Percentiles rank a stretch among this genome's conserved stretches.
phyloP scores from a whole-genome alignment of 1,140 invertebrate genomes.

The Lordiphosa stackelbergi region DNA sequence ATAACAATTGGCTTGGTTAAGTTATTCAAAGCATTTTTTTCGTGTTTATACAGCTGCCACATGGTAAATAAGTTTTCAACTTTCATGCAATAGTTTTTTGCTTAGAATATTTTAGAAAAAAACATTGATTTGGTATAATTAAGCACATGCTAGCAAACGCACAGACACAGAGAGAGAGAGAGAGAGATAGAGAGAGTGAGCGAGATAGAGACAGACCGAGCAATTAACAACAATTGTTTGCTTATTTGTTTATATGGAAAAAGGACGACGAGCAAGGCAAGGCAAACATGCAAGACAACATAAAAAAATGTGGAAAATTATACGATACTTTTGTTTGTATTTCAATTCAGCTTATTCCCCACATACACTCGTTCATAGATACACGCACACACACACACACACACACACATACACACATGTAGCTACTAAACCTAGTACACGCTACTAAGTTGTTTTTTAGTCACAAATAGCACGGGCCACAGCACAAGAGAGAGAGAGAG shows the following conservation, averaged over 20 bases:
- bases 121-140: slow-evolving; percentile 43
- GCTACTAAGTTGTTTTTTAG: slow-evolving; percentile 56
- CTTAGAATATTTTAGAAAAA: slow-evolving; percentile 20
- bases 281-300: slow-evolving; percentile 57
- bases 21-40: slow-evolving; percentile 22
- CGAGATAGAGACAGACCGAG: slow-evolving; percentile 27
- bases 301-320: slow-evolving; percentile 45
- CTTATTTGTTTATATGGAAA: slow-evolving; percentile 19
- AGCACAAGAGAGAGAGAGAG: slow-evolving; percentile 44
- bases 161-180: slow-evolving; percentile 28
- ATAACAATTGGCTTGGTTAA: slow-evolving; percentile 27
- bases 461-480: slow-evolving; percentile 64
- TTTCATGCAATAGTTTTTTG: slow-evolving; percentile 24
- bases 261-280: slow-evolving; percentile 41
- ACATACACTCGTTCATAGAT: slow-evolving; percentile 28
- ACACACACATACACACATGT: slow-evolving; percentile 19
- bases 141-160: slow-evolving; percentile 62
- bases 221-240: slow-evolving; percentile 37
- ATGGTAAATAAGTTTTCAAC: no score
- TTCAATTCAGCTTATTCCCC: slow-evolving; percentile 33
- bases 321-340: slow-evolving; percentile 43
- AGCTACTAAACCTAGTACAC: slow-evolving; percentile 70
- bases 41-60: slow-evolving; percentile 4
- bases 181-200: slow-evolving; percentile 3
- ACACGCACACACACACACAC: slow-evolving; percentile 23